These are phyloP conservation scores for Aspidiotus rigidus DNA, from an alignment of 2,888 invertebrate genomes.

Conservation along the genomic window DNA sequence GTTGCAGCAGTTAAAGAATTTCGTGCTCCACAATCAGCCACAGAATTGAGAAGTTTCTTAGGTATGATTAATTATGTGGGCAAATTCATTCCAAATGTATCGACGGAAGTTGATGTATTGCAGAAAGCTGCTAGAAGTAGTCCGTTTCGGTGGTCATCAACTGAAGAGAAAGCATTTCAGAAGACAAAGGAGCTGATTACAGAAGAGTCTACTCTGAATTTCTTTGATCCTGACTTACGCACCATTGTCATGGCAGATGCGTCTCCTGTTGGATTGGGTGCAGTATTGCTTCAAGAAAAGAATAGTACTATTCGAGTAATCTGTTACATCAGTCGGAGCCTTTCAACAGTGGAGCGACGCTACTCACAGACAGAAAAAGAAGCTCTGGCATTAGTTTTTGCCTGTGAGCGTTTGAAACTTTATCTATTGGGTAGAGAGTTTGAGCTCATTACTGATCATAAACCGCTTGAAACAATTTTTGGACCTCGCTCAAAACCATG, in stretches of 20 bases:
- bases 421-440: conserved; percentile 21
- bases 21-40: no score
- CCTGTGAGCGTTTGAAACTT: conserved; percentile 6
- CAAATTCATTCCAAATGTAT: no score
- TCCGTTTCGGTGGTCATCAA: not conserved
- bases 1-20: conserved; percentile 1
- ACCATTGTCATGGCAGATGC: conserved; percentile 10
- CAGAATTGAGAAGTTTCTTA: no score
- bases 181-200: not conserved
- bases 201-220: not conserved
- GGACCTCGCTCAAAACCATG: conserved; percentile 15
- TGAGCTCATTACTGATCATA: conserved; percentile 17
- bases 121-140: not conserved
- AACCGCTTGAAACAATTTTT: conserved; percentile 19
- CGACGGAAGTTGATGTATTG: no score
- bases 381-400: conserved; percentile 15
- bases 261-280: conserved; percentile 13
- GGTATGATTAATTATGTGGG: no score
- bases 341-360: conserved; percentile 4
- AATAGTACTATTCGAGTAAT: not conserved
- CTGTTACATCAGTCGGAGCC: conserved; percentile 10
- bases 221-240: conserved; percentile 3
- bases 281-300: conserved; percentile 7
- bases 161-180: no score
- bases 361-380: conserved; percentile 22